phyloP scores from a whole-genome alignment of 2,888 invertebrate species.

The Apotomis betuletana region DNA sequence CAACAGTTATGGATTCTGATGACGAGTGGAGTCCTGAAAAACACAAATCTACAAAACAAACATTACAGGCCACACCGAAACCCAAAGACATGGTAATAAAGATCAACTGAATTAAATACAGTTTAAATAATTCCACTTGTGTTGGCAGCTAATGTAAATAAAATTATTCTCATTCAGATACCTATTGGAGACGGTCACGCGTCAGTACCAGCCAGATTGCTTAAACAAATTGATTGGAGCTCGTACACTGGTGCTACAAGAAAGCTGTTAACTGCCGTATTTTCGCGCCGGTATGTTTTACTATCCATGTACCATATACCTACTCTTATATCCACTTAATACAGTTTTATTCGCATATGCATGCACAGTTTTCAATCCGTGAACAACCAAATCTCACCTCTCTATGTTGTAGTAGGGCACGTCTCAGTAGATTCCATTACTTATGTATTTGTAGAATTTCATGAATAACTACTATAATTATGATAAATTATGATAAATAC shows the following conservation, averaged over 20 bases:
- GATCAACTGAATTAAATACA: no score
- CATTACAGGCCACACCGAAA: not conserved
- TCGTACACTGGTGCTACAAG: slow-evolving; percentile 19
- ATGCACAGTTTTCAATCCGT: no score
- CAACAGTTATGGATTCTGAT: not conserved
- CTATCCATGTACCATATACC: not conserved
- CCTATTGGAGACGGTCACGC: slow-evolving; percentile 19
- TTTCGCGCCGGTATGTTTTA: slow-evolving; percentile 15
- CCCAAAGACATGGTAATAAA: not conserved
- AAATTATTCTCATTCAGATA: not conserved
- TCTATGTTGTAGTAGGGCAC: no score
- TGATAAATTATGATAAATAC: no score
- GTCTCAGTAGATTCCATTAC: no score
- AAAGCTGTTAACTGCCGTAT: slow-evolving; percentile 12
- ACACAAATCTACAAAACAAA: not conserved
- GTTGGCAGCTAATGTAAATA: no score
- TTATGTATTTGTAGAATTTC: no score
- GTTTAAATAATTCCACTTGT: no score
- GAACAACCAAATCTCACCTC: no score
- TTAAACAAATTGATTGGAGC: slow-evolving; percentile 15
- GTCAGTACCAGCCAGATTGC: slow-evolving; percentile 6
- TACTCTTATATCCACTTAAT: no score
- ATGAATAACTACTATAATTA: no score
- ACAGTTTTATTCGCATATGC: no score
- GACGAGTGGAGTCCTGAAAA: slow-evolving; percentile 7